Percentiles rank a stretch among this genome's conserved stretches.
phyloP scores from a whole-genome alignment of 1,140 invertebrate genomes.

The Drosophila chauvacae region DNA sequence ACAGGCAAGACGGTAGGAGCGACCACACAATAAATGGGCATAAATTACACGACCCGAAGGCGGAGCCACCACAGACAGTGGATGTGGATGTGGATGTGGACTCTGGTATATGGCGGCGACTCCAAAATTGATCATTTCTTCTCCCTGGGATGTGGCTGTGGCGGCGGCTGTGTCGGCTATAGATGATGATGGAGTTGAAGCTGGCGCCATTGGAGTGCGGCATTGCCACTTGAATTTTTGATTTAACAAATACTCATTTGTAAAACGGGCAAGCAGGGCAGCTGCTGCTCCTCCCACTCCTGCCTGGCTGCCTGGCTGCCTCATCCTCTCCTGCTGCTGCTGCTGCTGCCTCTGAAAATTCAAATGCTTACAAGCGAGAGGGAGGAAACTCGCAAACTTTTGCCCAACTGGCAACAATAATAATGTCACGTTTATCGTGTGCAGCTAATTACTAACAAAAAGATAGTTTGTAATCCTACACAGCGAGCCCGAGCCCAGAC shows the following conservation, averaged over 20 bases:
- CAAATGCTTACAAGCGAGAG: slow-evolving; percentile 38
- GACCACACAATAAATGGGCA: slow-evolving; percentile 81
- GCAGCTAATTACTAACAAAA: slow-evolving; percentile 83
- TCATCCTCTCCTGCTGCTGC: background rate
- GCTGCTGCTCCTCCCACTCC: background rate
- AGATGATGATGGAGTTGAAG: slow-evolving; percentile 8
- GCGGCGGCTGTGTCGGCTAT: background rate
- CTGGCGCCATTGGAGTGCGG: slow-evolving; percentile 73
- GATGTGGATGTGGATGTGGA: background rate
- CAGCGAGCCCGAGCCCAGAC: slow-evolving; percentile 10
- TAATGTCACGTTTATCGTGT: slow-evolving; percentile 83
- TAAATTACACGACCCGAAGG: slow-evolving; percentile 79
- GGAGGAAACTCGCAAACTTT: slow-evolving; percentile 48
- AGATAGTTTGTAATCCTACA: slow-evolving; percentile 81
- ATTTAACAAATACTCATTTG: slow-evolving; percentile 82
- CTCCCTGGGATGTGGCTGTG: slow-evolving; percentile 28
- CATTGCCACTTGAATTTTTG: slow-evolving; percentile 82
- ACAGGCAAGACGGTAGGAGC: slow-evolving; percentile 74
- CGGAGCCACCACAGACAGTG: slow-evolving; percentile 46
- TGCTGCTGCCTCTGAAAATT: slow-evolving; percentile 41
- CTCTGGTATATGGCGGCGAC: slow-evolving; percentile 7
- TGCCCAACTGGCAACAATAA: slow-evolving; percentile 78
- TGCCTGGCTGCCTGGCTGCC: background rate
- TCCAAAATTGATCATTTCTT: slow-evolving; percentile 64
- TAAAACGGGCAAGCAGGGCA: slow-evolving; percentile 52